Base-by-base conservation (phyloP, 2,797 vertebrate genomes). In the Philypnodon macrostomus region DNA sequence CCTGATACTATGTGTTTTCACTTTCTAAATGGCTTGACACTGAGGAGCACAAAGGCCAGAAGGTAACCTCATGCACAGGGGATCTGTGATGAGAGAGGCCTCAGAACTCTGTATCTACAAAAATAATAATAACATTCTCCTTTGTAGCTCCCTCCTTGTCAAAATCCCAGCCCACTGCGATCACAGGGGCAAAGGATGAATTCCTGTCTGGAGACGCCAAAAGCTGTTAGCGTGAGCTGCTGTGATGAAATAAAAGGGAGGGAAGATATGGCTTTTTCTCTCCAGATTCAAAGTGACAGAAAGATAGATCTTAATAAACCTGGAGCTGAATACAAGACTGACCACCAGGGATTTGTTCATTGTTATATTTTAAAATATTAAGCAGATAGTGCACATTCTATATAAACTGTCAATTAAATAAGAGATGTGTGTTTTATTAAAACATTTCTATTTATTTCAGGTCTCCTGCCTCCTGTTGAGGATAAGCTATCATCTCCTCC, bases 121-220 rank as follows among this genome's bases (percentile, higher is more conserved):
- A 69, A 75, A 80, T 67, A 77, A 81, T 74, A 82, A 81, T 67
- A 81, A 83, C 64, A 79, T 51, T 54, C 49, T 67, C 58, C 74
- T 70, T 63, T 68, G 77, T 67, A 64, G 76, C 71, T 79, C 70
- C 67, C 75, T 65, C 53, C n/a, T 46, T 62, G 75, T 63, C 47
- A 47, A 86, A 81, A 83, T 67, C 79, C 71, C 76, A 71, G 68
- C 71, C 74, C 33, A 72, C 80, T 83, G 79, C 42, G 67, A 75
- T 81, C 75, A 79, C 70, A 82, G 69, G 70, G 70, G 60, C 73
- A 77, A 18, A 65, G 53, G 76, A 58, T 9, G 77, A 78, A 79
- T 80, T 81, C 78, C 73, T 80, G 77, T 80, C 77, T 79, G 69
- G 79, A 87, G 73, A 80, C 79, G 85, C 82, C 83, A 85, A 67